These are phyloP conservation scores for Drosophila macrospina DNA, from an alignment of 2,888 invertebrate species.

Conservation along the genomic window DNA sequence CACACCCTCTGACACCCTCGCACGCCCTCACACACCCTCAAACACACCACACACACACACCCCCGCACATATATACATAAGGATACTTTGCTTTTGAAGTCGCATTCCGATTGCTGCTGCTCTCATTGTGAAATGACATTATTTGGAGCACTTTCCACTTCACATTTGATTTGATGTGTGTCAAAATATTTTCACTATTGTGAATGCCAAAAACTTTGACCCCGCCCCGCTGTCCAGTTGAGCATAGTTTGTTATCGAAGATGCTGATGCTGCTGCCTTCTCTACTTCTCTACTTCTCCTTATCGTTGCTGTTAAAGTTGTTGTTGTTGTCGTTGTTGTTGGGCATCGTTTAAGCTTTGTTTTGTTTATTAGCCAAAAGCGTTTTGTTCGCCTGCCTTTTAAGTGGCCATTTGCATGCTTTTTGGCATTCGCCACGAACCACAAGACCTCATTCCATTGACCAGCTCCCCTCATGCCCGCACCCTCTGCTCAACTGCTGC, in stretches of 20 bases:
- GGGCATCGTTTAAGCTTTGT: conserved; percentile 51
- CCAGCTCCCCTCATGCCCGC: too few relatives aligned
- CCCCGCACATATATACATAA: neutral
- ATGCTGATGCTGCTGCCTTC: neutral
- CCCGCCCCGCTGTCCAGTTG: conserved; percentile 12
- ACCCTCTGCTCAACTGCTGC: neutral
- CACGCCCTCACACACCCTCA: conserved; percentile 1
- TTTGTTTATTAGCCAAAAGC: conserved; percentile 70
- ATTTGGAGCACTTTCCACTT: conserved; percentile 67
- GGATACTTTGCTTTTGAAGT: conserved; percentile 12
- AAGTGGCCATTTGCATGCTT: conserved; percentile 74
- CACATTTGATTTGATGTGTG: conserved; percentile 65
- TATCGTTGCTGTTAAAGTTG: neutral
- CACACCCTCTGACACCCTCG: neutral
- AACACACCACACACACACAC: conserved; percentile 3
- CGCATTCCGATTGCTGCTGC: conserved; percentile 36
- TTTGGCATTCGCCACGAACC: conserved; percentile 47
- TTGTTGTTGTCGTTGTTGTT: conserved; percentile 36
- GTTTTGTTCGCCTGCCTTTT: conserved; percentile 58
- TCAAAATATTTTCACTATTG: conserved; percentile 61
- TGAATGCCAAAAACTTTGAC: conserved; percentile 30
- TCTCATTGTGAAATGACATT: conserved; percentile 72
- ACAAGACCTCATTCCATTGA: conserved; percentile 1
- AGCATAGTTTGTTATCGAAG: too few relatives aligned
- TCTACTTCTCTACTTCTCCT: too few relatives aligned